phyloP scores from a whole-genome alignment of 2,113 vertebrate species.

The Corythornis cristatus region DNA sequence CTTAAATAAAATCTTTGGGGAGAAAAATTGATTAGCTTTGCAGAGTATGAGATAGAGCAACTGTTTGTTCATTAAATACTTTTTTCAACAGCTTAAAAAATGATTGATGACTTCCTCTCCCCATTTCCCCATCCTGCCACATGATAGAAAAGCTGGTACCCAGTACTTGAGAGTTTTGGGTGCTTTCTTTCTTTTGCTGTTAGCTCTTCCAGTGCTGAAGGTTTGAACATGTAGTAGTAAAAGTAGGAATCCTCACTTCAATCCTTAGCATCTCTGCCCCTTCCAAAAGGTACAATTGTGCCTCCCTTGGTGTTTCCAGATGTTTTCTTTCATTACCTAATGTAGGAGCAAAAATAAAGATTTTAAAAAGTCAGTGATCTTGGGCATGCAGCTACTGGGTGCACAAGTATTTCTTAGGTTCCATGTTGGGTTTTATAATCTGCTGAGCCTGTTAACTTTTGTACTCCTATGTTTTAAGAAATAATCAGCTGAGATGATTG shows the following conservation, averaged over 20 bases:
- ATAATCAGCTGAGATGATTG: background rate
- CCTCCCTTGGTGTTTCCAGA: background rate
- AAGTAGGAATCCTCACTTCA: background rate
- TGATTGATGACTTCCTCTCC: background rate
- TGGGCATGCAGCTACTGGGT: accelerated
- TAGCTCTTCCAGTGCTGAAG: background rate
- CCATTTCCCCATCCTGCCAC: background rate
- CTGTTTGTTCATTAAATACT: background rate
- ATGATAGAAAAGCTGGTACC: background rate
- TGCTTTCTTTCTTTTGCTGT: background rate
- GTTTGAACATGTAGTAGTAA: background rate
- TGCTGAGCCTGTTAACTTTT: background rate
- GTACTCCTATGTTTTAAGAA: background rate
- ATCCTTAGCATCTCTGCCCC: background rate
- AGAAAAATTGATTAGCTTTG: background rate
- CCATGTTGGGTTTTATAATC: background rate
- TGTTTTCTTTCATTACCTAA: background rate
- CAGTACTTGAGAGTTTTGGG: background rate
- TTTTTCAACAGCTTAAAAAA: background rate
- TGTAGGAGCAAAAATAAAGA: background rate
- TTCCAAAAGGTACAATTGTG: background rate
- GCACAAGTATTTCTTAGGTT: background rate
- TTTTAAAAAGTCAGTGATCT: background rate
- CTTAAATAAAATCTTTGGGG: background rate
- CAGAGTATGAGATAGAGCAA: background rate